Percentiles rank a stretch among this genome's conserved stretches.
Evolutionary conservation across 2,113 vertebrate species (phyloP).

Genomic region (Gymnobelideus leadbeateri): DNA sequence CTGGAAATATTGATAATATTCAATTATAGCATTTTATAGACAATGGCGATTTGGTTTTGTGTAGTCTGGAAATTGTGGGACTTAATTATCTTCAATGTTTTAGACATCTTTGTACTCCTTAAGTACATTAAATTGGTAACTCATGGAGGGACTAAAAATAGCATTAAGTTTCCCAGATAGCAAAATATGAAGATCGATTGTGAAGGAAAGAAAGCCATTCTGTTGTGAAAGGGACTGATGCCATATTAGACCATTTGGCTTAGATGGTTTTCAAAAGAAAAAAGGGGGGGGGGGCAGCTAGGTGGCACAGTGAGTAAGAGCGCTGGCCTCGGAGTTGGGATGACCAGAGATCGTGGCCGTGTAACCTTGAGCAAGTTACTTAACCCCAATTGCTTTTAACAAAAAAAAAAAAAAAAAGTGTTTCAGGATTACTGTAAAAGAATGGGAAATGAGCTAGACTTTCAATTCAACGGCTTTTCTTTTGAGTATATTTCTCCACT

Average conservation of each 20-base stretch:
- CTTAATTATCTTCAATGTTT: constrained; percentile 86
- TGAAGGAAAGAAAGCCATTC: constrained; percentile 55
- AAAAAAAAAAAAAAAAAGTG: too few species aligned
- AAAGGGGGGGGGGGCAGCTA: too few species aligned
- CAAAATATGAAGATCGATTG: constrained; percentile 70
- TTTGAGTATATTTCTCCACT: constrained; percentile 43
- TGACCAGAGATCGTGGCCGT: too few species aligned
- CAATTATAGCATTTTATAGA: constrained; percentile 85
- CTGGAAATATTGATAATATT: constrained; percentile 87
- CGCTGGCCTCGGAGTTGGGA: too few species aligned
- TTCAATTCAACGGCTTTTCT: constrained; percentile 49
- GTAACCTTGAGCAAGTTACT: too few species aligned
- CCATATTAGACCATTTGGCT: constrained; percentile 57
- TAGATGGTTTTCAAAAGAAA: constrained; percentile 17
- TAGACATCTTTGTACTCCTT: constrained; percentile 83
- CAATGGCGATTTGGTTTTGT: constrained; percentile 88
- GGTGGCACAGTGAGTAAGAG: too few species aligned
- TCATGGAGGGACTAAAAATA: constrained; percentile 84
- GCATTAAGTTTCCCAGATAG: constrained; percentile 79
- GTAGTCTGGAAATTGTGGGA: constrained; percentile 83
- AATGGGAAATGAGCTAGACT: constrained; percentile 52
- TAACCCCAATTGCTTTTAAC: too few species aligned
- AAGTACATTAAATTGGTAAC: constrained; percentile 83
- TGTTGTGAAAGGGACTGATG: constrained; percentile 54
- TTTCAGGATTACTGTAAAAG: constrained; percentile 56